Evolutionary conservation across 2,113 vertebrate species (phyloP), one percentile per base, ranked within the genome.

Genomic region (Rhynchomys soricoides): DNA sequence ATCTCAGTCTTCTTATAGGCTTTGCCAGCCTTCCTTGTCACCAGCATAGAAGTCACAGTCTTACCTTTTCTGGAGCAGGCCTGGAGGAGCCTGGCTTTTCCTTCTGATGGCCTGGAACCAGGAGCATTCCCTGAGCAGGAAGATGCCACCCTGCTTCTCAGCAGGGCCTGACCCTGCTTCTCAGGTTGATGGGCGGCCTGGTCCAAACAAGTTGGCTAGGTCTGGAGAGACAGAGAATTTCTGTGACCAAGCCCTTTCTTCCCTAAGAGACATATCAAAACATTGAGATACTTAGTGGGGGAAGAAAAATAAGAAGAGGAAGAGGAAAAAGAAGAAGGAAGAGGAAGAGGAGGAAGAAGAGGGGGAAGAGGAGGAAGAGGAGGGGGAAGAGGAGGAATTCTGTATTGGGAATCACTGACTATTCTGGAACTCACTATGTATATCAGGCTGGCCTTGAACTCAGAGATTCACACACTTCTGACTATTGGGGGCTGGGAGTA

Each of bases 181-280:
- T 86, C 0, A 34, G 16, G 37, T 50, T 19, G 37, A 2, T 31
- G 48, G 7, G 31, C 48, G 40, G 66, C 37, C 59, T 73, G 62
- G 21, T 62, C 29, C 5, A 16, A 45, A 50, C 34, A 91, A 71
- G 17, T 6, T 43, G 40, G 16, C 1, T 66, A 37, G 37, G 55
- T 70, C 81, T 22, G 31, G 1, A 59, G 45, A 93, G 48, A 86
- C 40, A 94, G 64, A 79, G 24, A 17, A 77, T 95, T 93, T 37
- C 45, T 45, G 24, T 52, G 19, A 74, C 68, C 34, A 81, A 92
- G 40, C 43, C 26, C 43, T 74, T 50, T 48, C 74, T 74, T 82
- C 70, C n/a, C 66, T 71, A 26, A 77, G 74, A 59, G 19, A 57
- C 92, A 40, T 88, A 85, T 89, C 7, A 64, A 15, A 66, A 70